A percentile compares a stretch with the other conserved stretches of the same genome.
These are phyloP conservation scores for Uromys caudimaculatus DNA, from an alignment of 2,797 vertebrate species.

Conservation along the genomic window DNA sequence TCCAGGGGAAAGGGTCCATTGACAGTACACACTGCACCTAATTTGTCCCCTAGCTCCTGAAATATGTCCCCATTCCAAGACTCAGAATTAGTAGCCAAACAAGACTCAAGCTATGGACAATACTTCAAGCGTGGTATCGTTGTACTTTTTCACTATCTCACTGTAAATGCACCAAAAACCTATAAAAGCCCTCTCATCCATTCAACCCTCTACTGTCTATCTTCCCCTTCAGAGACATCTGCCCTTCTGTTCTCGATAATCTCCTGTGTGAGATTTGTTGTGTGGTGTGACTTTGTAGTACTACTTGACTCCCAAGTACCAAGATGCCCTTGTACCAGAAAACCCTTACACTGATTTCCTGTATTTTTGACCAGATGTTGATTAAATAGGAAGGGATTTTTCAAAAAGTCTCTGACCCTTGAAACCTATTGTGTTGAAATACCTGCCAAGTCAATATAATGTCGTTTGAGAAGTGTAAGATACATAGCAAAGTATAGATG, in stretches of 20 bases:
- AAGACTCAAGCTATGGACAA: not conserved
- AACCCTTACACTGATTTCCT: not conserved
- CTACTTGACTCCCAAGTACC: not conserved
- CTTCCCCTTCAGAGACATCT: not conserved
- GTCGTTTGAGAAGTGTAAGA: not conserved
- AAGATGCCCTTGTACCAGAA: not conserved
- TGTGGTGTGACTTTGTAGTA: not conserved
- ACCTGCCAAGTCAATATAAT: not conserved
- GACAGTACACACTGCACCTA: not conserved
- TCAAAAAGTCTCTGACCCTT: not conserved
- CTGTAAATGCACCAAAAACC: not conserved
- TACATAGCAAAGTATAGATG: not conserved
- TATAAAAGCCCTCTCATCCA: not conserved
- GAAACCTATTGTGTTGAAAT: not conserved
- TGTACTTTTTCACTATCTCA: not conserved
- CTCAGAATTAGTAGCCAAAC: not conserved
- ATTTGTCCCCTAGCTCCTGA: not conserved
- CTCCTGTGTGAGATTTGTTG: not conserved
- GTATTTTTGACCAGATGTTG: conserved; percentile 16
- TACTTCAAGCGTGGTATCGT: not conserved
- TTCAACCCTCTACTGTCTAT: not conserved
- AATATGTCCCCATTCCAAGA: not conserved
- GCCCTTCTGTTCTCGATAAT: not conserved
- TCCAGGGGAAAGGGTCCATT: not conserved
- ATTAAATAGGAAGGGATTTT: conserved; percentile 34